Conservation (phyloP, 53 echinoderm and acorn worm species). For the Antedon mediterranea region DNA sequence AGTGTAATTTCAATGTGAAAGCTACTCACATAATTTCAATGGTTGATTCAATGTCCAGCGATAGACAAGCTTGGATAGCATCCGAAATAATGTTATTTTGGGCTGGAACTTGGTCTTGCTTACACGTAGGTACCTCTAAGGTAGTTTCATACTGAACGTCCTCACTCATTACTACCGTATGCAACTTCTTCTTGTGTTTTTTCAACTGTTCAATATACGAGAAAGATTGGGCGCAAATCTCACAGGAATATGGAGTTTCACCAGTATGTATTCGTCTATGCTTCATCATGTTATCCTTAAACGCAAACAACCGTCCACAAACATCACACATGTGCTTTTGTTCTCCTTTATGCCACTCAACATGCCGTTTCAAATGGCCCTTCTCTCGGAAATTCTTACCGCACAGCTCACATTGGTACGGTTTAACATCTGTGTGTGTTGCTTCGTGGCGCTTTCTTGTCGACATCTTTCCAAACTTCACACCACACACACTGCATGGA, state of each 20-base stretch:
- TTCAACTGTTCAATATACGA: not conserved
- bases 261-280: not conserved
- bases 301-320: not conserved
- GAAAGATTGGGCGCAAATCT: not conserved
- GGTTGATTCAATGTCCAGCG: not conserved
- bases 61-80: not conserved
- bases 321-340: not conserved
- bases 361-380: not conserved
- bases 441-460: not conserved
- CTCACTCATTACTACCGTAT: not conserved
- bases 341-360: not conserved
- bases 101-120: not conserved
- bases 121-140: not conserved
- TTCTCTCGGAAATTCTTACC: not conserved
- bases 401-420: not conserved
- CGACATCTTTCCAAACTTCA: not conserved
- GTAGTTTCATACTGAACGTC: not conserved
- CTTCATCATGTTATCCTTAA: not conserved
- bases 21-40: not conserved
- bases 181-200: not conserved
- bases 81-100: not conserved
- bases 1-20: too few relatives aligned
- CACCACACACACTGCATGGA: not conserved
- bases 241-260: not conserved
- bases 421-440: not conserved